Conservation (phyloP, 1,140 invertebrate genomes). For the Alviniconcha marisindica region DNA sequence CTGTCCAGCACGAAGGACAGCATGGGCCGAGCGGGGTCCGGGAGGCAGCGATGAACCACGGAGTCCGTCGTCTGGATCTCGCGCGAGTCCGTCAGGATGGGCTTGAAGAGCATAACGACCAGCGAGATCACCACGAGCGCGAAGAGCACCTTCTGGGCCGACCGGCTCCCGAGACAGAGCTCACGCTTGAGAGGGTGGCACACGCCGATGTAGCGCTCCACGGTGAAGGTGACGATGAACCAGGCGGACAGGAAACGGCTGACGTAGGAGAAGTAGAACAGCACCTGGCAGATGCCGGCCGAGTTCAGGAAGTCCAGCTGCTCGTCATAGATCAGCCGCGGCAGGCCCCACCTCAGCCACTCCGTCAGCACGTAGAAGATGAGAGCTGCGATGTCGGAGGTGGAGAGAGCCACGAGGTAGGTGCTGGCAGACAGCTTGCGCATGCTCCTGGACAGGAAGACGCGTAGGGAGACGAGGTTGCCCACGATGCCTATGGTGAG, state of each 20-base stretch:
- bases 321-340: not conserved
- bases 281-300: constrained; percentile 65
- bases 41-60: constrained; percentile 53
- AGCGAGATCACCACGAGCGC: constrained; percentile 45
- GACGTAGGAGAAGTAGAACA: constrained; percentile 64
- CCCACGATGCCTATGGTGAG: constrained; percentile 22
- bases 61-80: constrained; percentile 38
- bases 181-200: constrained; percentile 58
- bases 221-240: constrained; percentile 70
- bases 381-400: constrained; percentile 62
- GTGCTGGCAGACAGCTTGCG: constrained; percentile 62
- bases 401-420: constrained; percentile 67
- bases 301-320: constrained; percentile 53
- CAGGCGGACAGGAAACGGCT: constrained; percentile 70
- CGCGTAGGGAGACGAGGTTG: constrained; percentile 64
- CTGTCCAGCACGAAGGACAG: constrained; percentile 66
- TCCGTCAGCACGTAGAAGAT: constrained; percentile 67
- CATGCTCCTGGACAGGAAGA: constrained; percentile 66
- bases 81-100: constrained; percentile 56
- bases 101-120: constrained; percentile 62
- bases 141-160: constrained; percentile 55
- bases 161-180: constrained; percentile 50
- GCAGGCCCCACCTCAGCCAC: constrained; percentile 56
- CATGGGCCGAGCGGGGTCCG: constrained; percentile 49
- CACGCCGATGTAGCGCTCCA: constrained; percentile 71